phyloP scores from a whole-genome alignment of 2,113 vertebrate genomes.

The Oncorhynchus keta region DNA sequence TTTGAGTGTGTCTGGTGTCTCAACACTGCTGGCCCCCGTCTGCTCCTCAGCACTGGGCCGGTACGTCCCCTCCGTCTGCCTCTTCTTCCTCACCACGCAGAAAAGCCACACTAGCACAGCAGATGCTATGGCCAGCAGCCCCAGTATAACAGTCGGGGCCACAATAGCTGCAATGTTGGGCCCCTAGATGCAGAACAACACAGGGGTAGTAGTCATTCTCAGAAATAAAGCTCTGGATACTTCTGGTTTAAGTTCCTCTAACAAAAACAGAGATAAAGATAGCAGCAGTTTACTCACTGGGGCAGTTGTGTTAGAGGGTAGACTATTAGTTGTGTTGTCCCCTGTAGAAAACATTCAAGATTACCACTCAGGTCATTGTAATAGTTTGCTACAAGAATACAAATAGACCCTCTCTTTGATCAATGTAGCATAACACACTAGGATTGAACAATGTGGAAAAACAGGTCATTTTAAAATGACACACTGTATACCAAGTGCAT shows the following conservation, averaged over 20 bases:
- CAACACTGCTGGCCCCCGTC: constrained; percentile 70
- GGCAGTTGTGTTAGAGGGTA: neutral
- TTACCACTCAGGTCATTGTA: neutral
- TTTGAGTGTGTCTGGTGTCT: constrained; percentile 77
- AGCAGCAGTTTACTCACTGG: constrained; percentile 35
- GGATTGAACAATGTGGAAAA: neutral
- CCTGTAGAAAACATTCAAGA: constrained; percentile 46
- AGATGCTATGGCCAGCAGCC: constrained; percentile 67
- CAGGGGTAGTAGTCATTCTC: neutral
- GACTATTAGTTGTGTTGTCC: constrained; percentile 12
- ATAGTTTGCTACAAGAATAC: neutral
- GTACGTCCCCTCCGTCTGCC: constrained; percentile 89
- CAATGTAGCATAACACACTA: neutral
- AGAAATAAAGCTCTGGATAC: neutral
- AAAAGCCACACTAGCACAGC: constrained; percentile 67
- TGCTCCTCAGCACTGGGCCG: constrained; percentile 87
- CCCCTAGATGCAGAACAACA: constrained; percentile 32
- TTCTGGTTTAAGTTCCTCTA: neutral
- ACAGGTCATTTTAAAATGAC: neutral
- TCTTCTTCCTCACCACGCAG: constrained; percentile 81
- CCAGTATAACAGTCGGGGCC: constrained; percentile 77
- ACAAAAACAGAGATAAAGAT: neutral
- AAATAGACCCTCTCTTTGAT: neutral
- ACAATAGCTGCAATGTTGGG: constrained; percentile 77
- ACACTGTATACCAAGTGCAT: neutral